phyloP scores from a whole-genome alignment of 2,797 vertebrate species.

The Sarcoramphus papa region DNA sequence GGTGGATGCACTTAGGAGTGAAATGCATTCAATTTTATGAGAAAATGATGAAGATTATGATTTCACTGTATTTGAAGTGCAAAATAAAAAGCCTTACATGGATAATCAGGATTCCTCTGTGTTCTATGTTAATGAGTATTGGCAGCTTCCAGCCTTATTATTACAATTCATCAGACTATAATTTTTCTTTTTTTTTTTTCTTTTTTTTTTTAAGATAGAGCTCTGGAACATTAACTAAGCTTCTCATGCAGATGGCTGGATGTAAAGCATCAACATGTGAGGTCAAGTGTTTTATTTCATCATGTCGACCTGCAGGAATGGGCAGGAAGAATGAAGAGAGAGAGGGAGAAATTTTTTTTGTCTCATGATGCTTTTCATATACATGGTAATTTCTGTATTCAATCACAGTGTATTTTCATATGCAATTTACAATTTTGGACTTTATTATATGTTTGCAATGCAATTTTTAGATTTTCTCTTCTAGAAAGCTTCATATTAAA shows the following conservation, averaged over 20 bases:
- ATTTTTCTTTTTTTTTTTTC: background rate
- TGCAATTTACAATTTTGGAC: background rate
- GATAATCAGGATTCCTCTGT: background rate
- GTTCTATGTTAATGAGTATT: background rate
- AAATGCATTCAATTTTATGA: slow-evolving; percentile 13
- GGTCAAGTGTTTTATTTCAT: background rate
- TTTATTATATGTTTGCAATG: background rate
- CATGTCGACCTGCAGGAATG: background rate
- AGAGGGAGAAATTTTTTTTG: background rate
- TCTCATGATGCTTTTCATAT: background rate
- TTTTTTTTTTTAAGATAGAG: background rate
- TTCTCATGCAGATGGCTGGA: background rate
- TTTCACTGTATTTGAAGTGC: slow-evolving; percentile 4
- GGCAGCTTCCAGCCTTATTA: background rate
- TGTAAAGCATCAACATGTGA: background rate
- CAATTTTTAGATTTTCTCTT: background rate
- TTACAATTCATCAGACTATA: background rate
- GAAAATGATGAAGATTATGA: slow-evolving; percentile 3
- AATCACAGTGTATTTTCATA: background rate
- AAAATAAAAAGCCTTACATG: background rate
- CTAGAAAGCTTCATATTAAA: background rate
- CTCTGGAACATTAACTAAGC: background rate
- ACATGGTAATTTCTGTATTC: background rate
- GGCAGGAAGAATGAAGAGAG: background rate
- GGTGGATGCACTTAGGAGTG: background rate